Evolutionary conservation across 2,797 vertebrate genomes (phyloP).

Genomic region (Dryobates pubescens): DNA sequence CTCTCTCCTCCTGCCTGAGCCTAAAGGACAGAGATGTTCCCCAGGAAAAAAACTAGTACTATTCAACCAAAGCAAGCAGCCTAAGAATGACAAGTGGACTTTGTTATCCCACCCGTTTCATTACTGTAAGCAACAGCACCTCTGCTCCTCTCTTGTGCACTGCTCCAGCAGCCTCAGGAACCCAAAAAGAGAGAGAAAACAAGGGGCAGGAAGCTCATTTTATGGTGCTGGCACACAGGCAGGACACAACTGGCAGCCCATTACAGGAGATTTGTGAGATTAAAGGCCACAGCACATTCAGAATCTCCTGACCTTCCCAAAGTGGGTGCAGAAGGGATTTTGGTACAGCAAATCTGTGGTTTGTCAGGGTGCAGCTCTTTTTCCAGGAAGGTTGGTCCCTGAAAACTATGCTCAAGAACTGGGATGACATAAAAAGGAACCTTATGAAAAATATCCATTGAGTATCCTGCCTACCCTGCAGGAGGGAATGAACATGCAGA

Average conservation of each 20-base stretch:
- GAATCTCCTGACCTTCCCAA: background rate
- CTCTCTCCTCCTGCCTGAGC: background rate
- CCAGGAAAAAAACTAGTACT: background rate
- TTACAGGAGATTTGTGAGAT: background rate
- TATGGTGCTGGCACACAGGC: background rate
- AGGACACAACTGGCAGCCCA: background rate
- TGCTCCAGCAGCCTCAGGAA: background rate
- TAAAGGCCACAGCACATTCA: background rate
- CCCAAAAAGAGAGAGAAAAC: background rate
- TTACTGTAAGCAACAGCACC: background rate
- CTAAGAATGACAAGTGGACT: background rate
- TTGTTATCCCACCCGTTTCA: background rate
- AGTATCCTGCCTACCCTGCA: background rate
- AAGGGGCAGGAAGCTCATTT: background rate
- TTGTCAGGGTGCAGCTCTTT: background rate
- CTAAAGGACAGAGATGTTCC: background rate
- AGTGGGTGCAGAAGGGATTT: background rate
- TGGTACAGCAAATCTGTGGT: background rate
- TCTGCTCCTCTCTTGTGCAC: background rate
- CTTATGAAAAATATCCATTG: background rate
- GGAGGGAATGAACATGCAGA: background rate
- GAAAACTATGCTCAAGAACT: background rate
- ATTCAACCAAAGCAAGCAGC: background rate
- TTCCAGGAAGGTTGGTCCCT: background rate
- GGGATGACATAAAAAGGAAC: background rate